Base-by-base conservation (phyloP, 2,113 vertebrate genomes). In the Lamprologus lemairii region DNA sequence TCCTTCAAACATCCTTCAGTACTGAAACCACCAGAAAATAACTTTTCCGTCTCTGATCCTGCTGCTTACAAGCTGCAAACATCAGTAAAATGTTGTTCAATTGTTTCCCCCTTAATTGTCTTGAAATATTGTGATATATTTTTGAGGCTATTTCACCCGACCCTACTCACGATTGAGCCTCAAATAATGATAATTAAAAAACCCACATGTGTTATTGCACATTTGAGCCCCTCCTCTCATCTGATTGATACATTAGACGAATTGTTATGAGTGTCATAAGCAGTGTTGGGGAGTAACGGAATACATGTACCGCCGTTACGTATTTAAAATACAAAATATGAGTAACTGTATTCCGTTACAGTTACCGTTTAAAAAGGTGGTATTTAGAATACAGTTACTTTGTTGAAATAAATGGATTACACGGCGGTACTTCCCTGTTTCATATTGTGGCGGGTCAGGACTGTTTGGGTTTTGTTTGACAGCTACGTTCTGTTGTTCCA, bases 141-240 rank as follows among this genome's bases (percentile, higher is more conserved):
- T 35, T 63, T 63, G 6, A 63, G 9, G 9, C 58, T 63, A 63
- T 63, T 19, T 63, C 58, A 35, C 31, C 5, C 9, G 8, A 33
- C 16, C 9, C 17, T 35, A 35, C 9, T 63, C 16, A 0, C 9
- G 0, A 35, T 19, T 63, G 5, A 33, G 28, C 58, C 28, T 33
- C 4, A 60, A 57, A 57, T 57, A 57, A 28, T 57, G 2, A 14
- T 57, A 7, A 26, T 1, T 13, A 28, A 57, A 31, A 19, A 5
- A 3, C 0, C 17, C 28, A 1, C 58, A 19, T 7, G 28, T 63
- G 58, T 4, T 57, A 57, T 57, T 57, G 21, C 54, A 57, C 54
- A 57, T 2, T 35, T 19, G 9, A 63, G 58, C 31, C 31, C 9
- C 17, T n/a, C 17, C 58, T 63, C 16, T 63, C 17, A 35, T n/a